These are phyloP conservation scores for Brachyopa scutellaris DNA, from an alignment of 2,888 invertebrate species.

Conservation along the genomic window DNA sequence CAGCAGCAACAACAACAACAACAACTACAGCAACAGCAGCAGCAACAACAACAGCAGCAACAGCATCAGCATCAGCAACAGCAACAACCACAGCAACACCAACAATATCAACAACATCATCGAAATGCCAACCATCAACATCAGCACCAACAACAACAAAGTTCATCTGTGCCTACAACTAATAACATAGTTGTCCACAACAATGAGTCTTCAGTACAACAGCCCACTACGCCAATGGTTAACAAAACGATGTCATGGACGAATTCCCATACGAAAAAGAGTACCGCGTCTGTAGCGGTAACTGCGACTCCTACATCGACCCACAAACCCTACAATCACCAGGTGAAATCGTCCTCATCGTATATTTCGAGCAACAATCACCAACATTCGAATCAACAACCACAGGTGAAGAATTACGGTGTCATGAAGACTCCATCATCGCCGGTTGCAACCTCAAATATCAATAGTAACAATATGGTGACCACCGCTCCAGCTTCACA, in stretches of 20 bases:
- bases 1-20: constrained; percentile 74
- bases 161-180: constrained; percentile 51
- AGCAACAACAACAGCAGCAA: constrained; percentile 75
- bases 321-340: constrained; percentile 81
- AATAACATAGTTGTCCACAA: constrained; percentile 54
- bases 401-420: constrained; percentile 79
- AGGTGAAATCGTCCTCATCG: constrained; percentile 81
- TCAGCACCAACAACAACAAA: constrained; percentile 76
- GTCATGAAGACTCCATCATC: constrained; percentile 80
- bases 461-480: constrained; percentile 79
- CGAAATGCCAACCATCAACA: constrained; percentile 73
- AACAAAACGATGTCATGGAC: constrained; percentile 81
- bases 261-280: constrained; percentile 80
- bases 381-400: constrained; percentile 79
- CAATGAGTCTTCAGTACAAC: constrained; percentile 57
- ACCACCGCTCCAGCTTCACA: constrained; percentile 82
- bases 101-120: constrained; percentile 73
- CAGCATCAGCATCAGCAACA: constrained; percentile 75
- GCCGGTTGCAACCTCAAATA: constrained; percentile 81
- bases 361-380: constrained; percentile 79
- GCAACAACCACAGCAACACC: constrained; percentile 73
- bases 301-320: constrained; percentile 82
- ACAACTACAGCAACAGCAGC: constrained; percentile 66
- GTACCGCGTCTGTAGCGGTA: constrained; percentile 80
- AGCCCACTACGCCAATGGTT: constrained; percentile 65